Conservation (phyloP, 2,797 vertebrate genomes). For the Uromys caudimaculatus region DNA sequence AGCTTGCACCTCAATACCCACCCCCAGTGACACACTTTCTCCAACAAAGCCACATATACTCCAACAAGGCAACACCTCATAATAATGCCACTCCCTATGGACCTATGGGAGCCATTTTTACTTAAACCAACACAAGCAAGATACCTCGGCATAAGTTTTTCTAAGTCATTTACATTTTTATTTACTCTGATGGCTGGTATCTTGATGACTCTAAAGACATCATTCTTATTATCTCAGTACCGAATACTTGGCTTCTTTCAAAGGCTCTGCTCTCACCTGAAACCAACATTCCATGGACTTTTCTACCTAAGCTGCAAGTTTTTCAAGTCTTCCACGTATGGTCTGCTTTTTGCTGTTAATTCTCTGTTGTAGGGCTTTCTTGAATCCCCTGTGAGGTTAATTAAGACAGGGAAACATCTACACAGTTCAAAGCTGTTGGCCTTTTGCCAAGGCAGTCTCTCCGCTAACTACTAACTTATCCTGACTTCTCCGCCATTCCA, state of each 20-base stretch:
- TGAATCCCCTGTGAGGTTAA: too few relatives aligned
- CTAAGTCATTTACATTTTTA: neutral
- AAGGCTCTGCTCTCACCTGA: neutral
- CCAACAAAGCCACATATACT: neutral
- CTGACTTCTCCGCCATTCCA: too few relatives aligned
- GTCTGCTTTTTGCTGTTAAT: neutral
- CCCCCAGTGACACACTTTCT: neutral
- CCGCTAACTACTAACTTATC: too few relatives aligned
- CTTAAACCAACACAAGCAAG: neutral
- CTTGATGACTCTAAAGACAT: neutral
- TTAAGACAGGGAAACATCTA: too few relatives aligned
- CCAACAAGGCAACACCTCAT: neutral
- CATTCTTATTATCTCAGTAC: neutral
- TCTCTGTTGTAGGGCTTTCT: too few relatives aligned
- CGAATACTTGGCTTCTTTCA: neutral
- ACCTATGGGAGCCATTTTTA: neutral
- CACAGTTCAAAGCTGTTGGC: too few relatives aligned
- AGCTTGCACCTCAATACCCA: neutral
- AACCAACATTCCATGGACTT: too few relatives aligned
- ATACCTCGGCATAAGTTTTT: neutral
- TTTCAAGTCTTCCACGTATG: neutral
- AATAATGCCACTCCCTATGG: neutral
- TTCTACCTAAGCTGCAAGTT: neutral
- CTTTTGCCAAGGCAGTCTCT: too few relatives aligned
- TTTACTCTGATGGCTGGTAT: neutral